Evolutionary conservation across 2,888 invertebrate genomes (phyloP).

Genomic region (Oxytorus armatus): DNA sequence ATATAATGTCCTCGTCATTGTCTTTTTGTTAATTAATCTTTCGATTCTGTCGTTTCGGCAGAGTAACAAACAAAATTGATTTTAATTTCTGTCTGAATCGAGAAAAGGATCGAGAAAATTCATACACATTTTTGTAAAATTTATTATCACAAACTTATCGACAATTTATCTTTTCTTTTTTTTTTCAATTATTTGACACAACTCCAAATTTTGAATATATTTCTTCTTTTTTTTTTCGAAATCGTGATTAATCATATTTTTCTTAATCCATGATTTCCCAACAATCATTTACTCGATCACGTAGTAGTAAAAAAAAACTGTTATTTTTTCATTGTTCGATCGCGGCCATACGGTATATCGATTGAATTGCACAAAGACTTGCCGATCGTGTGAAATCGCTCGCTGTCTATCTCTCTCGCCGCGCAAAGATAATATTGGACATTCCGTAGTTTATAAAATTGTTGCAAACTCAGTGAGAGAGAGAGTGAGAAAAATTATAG

Average conservation of each 20-base stretch:
- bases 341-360: conserved; percentile 9
- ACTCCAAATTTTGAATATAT: not conserved
- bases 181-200: not conserved
- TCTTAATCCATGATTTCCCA: too few species aligned
- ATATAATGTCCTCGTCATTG: not conserved
- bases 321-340: conserved; percentile 33
- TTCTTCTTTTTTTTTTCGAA: too few species aligned
- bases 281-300: too few species aligned
- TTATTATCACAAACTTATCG: too few species aligned
- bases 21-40: not conserved
- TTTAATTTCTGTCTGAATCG: too few species aligned
- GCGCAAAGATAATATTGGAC: conserved; percentile 75
- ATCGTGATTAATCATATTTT: too few species aligned
- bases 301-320: too few species aligned
- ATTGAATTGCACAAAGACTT: conserved; percentile 25
- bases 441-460: conserved; percentile 80
- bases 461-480: conserved; percentile 73
- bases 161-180: not conserved
- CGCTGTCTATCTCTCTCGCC: conserved; percentile 60
- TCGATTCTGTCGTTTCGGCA: too few species aligned
- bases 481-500: conserved; percentile 15
- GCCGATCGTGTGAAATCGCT: too few species aligned
- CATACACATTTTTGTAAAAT: too few species aligned
- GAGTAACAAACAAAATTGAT: too few species aligned
- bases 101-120: too few species aligned